Conservation (phyloP, 2,797 vertebrate genomes). For the Aphelocoma californica region DNA sequence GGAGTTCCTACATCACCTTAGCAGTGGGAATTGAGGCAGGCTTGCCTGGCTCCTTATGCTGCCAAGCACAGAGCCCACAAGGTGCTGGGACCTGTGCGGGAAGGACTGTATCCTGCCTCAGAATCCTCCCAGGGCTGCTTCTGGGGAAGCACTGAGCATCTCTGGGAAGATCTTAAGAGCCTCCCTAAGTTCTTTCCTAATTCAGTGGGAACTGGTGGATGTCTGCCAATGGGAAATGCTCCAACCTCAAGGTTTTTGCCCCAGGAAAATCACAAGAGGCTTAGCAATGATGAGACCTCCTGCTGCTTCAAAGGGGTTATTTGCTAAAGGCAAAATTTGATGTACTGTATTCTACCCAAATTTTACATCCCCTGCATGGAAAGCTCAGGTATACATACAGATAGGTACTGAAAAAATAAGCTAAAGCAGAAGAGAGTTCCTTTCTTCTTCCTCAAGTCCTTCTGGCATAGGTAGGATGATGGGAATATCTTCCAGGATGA, state of each 20-base stretch:
- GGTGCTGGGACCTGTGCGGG: not conserved
- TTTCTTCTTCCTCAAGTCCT: not conserved
- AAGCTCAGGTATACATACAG: not conserved
- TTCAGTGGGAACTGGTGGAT: not conserved
- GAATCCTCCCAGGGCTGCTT: not conserved
- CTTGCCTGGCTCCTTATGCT: not conserved
- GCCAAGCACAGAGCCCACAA: not conserved
- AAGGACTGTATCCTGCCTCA: not conserved
- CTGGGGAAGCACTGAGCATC: not conserved
- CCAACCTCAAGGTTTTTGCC: not conserved
- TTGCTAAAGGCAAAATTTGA: not conserved
- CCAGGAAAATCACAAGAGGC: not conserved
- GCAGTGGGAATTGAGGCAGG: not conserved
- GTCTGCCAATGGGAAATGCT: not conserved
- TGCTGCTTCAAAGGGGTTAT: not conserved
- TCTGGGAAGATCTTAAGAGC: not conserved
- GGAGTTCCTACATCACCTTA: not conserved
- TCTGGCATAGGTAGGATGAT: not conserved
- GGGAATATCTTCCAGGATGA: not conserved
- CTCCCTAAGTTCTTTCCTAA: not conserved
- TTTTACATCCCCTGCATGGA: not conserved
- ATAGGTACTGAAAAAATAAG: not conserved
- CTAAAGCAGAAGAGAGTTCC: not conserved
- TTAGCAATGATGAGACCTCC: not conserved
- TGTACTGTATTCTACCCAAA: not conserved